Percentiles rank a stretch among this genome's conserved stretches.
These are phyloP conservation scores for Falco rusticolus DNA, from an alignment of 2,797 vertebrate species.

Conservation along the genomic window DNA sequence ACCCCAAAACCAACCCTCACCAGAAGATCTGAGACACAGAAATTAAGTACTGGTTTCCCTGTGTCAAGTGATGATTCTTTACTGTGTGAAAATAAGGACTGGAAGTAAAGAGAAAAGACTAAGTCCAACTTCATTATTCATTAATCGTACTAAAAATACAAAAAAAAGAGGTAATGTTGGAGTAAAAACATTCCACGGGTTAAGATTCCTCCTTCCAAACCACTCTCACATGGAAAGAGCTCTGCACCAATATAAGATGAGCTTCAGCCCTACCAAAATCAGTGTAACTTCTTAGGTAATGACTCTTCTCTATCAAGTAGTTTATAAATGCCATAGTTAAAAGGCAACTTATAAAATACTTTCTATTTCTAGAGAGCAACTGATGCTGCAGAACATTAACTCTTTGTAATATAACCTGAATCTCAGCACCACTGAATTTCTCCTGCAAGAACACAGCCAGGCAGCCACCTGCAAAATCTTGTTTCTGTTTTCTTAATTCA, in stretches of 20 bases:
- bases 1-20: neutral
- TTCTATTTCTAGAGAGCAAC: neutral
- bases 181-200: neutral
- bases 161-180: neutral
- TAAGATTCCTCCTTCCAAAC: neutral
- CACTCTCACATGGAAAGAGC: neutral
- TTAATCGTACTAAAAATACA: neutral
- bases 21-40: neutral
- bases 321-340: neutral
- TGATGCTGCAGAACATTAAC: neutral
- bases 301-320: neutral
- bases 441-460: neutral
- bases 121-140: neutral
- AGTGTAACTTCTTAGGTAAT: neutral
- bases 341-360: neutral
- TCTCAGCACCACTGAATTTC: neutral
- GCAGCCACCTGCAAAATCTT: neutral
- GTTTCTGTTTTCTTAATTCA: neutral
- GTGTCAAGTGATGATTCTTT: neutral
- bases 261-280: neutral
- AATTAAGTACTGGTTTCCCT: neutral
- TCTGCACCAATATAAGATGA: accelerated
- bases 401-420: neutral
- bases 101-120: neutral
- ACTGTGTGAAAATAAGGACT: neutral